Evolutionary conservation across 2,888 invertebrate genomes (phyloP), one percentile per base, ranked within the genome.

Genomic region (Cloeon dipterum): DNA sequence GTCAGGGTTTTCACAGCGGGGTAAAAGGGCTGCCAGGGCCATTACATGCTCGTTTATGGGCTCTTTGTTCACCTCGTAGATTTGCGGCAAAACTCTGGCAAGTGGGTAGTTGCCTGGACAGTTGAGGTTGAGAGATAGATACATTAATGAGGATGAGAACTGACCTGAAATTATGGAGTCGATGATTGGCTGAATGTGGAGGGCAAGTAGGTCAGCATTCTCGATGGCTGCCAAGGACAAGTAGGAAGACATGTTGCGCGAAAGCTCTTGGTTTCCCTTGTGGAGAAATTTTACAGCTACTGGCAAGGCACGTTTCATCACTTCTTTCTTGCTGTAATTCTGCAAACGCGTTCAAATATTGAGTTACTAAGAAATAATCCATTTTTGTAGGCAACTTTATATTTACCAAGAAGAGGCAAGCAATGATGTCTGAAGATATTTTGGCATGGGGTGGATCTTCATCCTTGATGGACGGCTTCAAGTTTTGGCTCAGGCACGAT

Each of bases 361-460:
- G 17, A n/a, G n/a, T n/a, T n/a, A n/a, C n/a, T n/a, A n/a, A n/a
- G n/a, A n/a, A n/a, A n/a, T n/a, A n/a, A n/a, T n/a, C n/a, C n/a
- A n/a, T n/a, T n/a, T n/a, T n/a, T n/a, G n/a, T n/a, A n/a, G n/a
- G n/a, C n/a, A n/a, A n/a, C n/a, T 17, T n/a, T 17, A 2, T 19
- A 53, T 68, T 62, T 56, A 86, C 89, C 67, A 88, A 62, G 60
- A 93, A 91, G 55, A 93, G 77, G 58, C 86, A 88, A 45, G 88
- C 86, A 51, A 93, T 79, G 43, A 93, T 74, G 61, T 93, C 93
- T 33, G 86, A 83, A 16, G 89, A 88, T 50, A 93, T 91, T 61
- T 93, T 93, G 34, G 89, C 86, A 65, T 93, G 91, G 2, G 91
- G 89, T 25, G 89, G 85, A 59, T 91, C 89, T 51, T 82, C 81